Percentiles rank a stretch among this genome's conserved stretches.
Evolutionary conservation across 1,140 invertebrate genomes (phyloP).

Genomic region (Leptinotarsa texana): DNA sequence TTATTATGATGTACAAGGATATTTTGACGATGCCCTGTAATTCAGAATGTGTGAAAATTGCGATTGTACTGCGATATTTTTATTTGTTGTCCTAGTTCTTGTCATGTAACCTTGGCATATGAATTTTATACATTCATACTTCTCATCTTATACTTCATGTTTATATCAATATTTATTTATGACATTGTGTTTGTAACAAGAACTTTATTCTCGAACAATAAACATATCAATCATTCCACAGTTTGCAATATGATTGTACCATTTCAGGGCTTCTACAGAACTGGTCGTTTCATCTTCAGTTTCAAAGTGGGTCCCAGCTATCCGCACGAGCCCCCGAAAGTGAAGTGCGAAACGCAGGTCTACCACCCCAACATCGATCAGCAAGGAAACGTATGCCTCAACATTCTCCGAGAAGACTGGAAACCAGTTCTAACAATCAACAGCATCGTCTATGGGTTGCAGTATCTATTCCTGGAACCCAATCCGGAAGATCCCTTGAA

Average conservation of each 20-base stretch:
- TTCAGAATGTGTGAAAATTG: too few relatives aligned
- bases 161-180: too few relatives aligned
- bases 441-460: slow-evolving; percentile 96
- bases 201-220: too few relatives aligned
- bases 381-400: slow-evolving; percentile 93
- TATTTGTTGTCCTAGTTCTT: too few relatives aligned
- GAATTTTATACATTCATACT: too few relatives aligned
- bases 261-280: slow-evolving; percentile 88
- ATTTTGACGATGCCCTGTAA: too few relatives aligned
- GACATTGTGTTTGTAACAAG: too few relatives aligned
- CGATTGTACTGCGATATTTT: too few relatives aligned
- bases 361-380: slow-evolving; percentile 96
- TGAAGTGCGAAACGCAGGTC: slow-evolving; percentile 91
- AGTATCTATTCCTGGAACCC: slow-evolving; percentile 97
- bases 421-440: slow-evolving; percentile 98
- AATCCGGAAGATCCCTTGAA: slow-evolving; percentile 98
- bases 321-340: slow-evolving; percentile 94
- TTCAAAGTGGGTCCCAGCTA: slow-evolving; percentile 97
- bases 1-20: too few relatives aligned
- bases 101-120: too few relatives aligned
- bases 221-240: not conserved
- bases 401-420: slow-evolving; percentile 97
- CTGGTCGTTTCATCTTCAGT: slow-evolving; percentile 93
- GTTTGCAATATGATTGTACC: slow-evolving; percentile 24
- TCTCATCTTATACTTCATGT: too few relatives aligned